Percentiles rank a stretch among this genome's conserved stretches.
Conservation (phyloP, 2,888 invertebrate species). For the Pachliopta kotzebuea region DNA sequence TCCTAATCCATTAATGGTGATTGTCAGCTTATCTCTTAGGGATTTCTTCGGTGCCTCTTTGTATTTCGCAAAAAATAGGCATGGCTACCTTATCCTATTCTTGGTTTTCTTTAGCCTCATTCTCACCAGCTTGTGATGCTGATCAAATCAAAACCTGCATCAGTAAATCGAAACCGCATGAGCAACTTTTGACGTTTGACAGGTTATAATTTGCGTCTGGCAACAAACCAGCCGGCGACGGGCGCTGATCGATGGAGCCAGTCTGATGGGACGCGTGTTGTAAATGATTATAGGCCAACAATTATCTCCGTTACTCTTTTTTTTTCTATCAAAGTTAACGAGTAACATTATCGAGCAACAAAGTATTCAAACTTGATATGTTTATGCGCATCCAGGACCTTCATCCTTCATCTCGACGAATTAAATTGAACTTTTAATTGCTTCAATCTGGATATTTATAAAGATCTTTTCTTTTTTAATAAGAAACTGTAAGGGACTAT, state of each 20-base stretch:
- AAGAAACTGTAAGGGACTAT: no score
- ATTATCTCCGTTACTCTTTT: conserved; percentile 30
- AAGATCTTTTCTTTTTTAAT: background rate
- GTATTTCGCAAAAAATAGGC: no score
- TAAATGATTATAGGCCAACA: conserved; percentile 27
- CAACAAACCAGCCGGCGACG: conserved; percentile 26
- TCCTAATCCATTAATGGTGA: no score
- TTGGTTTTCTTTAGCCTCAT: no score
- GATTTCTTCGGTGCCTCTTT: no score
- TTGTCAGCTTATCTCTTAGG: no score
- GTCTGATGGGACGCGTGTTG: conserved; percentile 30
- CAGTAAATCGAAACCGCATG: conserved; percentile 6
- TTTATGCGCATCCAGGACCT: conserved; percentile 1
- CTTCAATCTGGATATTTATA: background rate
- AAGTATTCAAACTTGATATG: conserved; percentile 11
- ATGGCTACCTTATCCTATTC: no score
- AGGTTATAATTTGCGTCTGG: conserved; percentile 25
- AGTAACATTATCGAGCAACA: conserved; percentile 15
- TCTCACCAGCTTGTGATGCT: no score
- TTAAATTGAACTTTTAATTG: conserved; percentile 16
- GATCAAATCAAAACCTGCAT: no score
- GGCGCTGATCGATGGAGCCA: conserved; percentile 24
- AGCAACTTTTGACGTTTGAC: conserved; percentile 26
- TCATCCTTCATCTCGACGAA: conserved; percentile 7
- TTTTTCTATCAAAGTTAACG: conserved; percentile 24